These are phyloP conservation scores for Trypoxylon attenuatum DNA, from an alignment of 2,888 invertebrate genomes.

Conservation along the genomic window DNA sequence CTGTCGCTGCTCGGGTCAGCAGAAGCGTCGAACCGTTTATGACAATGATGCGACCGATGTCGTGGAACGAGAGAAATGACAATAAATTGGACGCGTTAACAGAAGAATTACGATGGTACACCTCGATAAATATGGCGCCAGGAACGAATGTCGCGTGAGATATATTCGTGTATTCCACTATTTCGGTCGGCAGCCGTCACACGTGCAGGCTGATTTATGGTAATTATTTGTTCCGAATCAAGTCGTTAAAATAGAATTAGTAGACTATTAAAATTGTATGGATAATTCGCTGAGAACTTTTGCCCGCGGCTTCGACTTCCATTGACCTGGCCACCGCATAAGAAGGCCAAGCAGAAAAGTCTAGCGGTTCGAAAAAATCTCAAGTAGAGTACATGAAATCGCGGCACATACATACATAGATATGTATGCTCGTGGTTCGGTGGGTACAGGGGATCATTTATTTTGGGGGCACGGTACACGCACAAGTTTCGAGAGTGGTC, in stretches of 20 bases:
- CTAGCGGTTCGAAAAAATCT: background rate
- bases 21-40: constrained; percentile 57
- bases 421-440: background rate
- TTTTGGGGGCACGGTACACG: constrained; percentile 8
- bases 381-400: too few relatives aligned
- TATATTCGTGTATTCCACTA: too few relatives aligned
- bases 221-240: too few relatives aligned
- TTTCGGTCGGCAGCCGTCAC: background rate
- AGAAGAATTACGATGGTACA: background rate
- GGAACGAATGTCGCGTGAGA: background rate
- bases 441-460: background rate
- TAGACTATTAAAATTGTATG: too few relatives aligned
- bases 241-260: too few relatives aligned
- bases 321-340: too few relatives aligned
- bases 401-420: too few relatives aligned
- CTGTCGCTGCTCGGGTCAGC: constrained; percentile 49
- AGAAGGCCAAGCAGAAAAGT: too few relatives aligned
- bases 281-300: too few relatives aligned
- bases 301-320: too few relatives aligned
- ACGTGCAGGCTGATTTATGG: too few relatives aligned
- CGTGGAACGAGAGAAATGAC: constrained; percentile 33
- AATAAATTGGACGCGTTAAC: constrained; percentile 9
- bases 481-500: constrained; percentile 31
- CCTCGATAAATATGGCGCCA: constrained; percentile 2
- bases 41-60: constrained; percentile 47